Evolutionary conservation across 1,140 invertebrate species (phyloP).

Genomic region (Habropoda laboriosa): DNA sequence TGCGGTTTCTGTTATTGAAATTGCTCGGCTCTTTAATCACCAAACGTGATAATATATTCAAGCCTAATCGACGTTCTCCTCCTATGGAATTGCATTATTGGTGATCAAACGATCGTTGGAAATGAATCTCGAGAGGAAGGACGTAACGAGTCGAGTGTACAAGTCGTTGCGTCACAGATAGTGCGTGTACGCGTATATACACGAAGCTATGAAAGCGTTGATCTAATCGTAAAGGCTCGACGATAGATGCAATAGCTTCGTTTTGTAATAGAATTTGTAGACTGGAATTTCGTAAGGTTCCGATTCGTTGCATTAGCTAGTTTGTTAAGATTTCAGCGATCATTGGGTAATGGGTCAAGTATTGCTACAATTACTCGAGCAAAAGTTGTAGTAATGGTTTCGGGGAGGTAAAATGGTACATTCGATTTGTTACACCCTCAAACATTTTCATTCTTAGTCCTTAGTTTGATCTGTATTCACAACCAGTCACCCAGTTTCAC

Average conservation of each 20-base stretch:
- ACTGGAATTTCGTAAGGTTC: background rate
- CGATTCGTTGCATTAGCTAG: background rate
- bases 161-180: conserved; percentile 41
- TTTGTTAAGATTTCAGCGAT: no score
- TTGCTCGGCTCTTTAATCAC: conserved; percentile 66
- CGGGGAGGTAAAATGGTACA: no score
- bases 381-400: no score
- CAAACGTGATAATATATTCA: conserved; percentile 40
- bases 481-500: no score
- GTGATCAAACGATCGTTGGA: background rate
- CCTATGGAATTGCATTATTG: background rate
- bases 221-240: conserved; percentile 5
- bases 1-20: conserved; percentile 66
- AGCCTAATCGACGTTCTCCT: background rate
- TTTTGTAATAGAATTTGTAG: background rate
- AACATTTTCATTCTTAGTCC: no score
- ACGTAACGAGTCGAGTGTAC: background rate
- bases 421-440: no score
- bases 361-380: no score
- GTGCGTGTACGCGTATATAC: background rate
- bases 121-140: no score
- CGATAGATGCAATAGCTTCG: no score
- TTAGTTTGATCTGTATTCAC: no score
- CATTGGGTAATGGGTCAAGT: no score
- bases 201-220: background rate